Evolutionary conservation across 2,113 vertebrate genomes (phyloP).

Genomic region (Brachyistius frenatus): DNA sequence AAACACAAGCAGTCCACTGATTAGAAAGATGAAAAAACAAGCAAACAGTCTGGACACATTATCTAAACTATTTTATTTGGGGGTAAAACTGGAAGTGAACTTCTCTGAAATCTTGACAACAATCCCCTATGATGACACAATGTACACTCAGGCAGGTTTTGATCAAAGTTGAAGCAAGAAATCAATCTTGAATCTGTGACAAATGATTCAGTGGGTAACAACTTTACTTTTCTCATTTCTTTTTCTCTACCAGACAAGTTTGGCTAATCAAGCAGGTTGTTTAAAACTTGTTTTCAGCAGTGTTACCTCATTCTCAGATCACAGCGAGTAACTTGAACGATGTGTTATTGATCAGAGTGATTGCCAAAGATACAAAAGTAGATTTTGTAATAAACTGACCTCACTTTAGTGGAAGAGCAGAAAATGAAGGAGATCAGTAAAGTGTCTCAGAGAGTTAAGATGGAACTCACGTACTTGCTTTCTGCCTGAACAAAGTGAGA

Average conservation of each 20-base stretch:
- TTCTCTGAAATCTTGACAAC: background rate
- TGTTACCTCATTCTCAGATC: background rate
- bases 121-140: background rate
- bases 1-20: background rate
- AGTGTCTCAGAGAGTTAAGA: background rate
- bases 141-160: background rate
- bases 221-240: background rate
- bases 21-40: too few species aligned
- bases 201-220: background rate
- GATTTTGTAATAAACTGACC: background rate
- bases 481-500: background rate
- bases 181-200: background rate
- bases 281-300: background rate
- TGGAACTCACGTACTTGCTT: too few species aligned
- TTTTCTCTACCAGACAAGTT: background rate
- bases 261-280: background rate
- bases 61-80: background rate
- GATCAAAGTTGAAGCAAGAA: background rate
- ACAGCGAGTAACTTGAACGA: background rate
- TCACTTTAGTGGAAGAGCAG: fast-evolving
- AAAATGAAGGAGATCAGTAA: background rate
- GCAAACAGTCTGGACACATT: background rate
- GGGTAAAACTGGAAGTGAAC: background rate
- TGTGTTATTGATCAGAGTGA: background rate
- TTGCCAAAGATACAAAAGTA: background rate